A percentile compares a stretch with the other conserved stretches of the same genome.
Evolutionary conservation across 2,113 vertebrate species (phyloP).

Genomic region (Strix aluco): DNA sequence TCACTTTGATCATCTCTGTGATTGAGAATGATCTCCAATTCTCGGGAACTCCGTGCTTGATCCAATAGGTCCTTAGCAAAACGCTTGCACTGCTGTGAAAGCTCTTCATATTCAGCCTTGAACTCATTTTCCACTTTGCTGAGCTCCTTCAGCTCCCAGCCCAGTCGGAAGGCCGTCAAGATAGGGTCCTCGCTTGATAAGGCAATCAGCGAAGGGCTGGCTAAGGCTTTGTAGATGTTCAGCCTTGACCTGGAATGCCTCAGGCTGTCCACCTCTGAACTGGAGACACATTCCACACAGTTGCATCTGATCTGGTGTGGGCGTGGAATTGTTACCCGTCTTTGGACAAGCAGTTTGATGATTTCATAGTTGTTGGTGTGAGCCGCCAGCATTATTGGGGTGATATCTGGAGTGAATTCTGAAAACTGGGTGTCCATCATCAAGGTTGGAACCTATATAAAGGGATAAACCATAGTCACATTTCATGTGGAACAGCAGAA

Average conservation of each 20-base stretch:
- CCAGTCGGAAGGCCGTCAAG: conserved; percentile 93
- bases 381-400: conserved; percentile 97
- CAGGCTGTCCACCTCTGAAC: conserved; percentile 95
- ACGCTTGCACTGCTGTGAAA: conserved; percentile 96
- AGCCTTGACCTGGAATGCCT: conserved; percentile 93
- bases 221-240: conserved; percentile 96
- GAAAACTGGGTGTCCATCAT: conserved; percentile 98
- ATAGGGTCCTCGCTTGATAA: conserved; percentile 90
- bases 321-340: conserved; percentile 91
- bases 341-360: conserved; percentile 95
- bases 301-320: conserved; percentile 97
- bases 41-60: conserved; percentile 92
- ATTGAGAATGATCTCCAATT: conserved; percentile 96
- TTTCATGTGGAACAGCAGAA: background rate
- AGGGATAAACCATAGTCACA: background rate
- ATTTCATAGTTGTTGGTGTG: conserved; percentile 99
- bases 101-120: conserved; percentile 97
- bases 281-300: conserved; percentile 96
- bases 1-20: conserved; percentile 96
- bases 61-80: conserved; percentile 98
- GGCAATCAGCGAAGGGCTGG: conserved; percentile 94
- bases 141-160: conserved; percentile 97
- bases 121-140: conserved; percentile 99
- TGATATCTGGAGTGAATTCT: conserved; percentile 97
- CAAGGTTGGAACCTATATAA: conserved; percentile 86